phyloP scores from a whole-genome alignment of 1,140 invertebrate species.

The Apocrypta bakeri region DNA sequence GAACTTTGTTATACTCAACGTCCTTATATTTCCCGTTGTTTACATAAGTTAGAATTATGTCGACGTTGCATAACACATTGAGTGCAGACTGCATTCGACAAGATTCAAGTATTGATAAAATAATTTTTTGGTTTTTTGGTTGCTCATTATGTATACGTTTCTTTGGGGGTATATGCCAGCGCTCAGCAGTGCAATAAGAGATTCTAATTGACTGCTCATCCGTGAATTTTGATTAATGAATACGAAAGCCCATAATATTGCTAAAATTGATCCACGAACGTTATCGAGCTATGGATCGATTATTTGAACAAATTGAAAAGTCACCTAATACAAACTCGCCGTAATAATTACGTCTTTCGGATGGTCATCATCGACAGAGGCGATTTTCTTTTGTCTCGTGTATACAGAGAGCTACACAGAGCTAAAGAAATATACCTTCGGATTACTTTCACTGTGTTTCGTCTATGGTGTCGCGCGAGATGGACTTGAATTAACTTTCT shows the following conservation, averaged over 20 bases:
- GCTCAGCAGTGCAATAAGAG: no score
- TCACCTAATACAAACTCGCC: not conserved
- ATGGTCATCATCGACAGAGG: not conserved
- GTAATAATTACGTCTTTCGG: slow-evolving; percentile 20
- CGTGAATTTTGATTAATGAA: no score
- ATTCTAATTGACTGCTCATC: no score
- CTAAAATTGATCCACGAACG: no score
- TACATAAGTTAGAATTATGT: not conserved
- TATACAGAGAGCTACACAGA: not conserved
- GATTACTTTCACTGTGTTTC: slow-evolving; percentile 27
- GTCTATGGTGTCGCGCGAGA: slow-evolving; percentile 1
- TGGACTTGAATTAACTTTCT: not conserved
- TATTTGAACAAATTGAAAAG: slow-evolving; percentile 40
- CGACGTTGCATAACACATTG: not conserved
- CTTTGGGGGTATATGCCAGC: no score
- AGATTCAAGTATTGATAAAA: not conserved
- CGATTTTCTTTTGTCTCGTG: not conserved
- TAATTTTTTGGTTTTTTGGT: not conserved
- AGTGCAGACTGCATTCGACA: not conserved
- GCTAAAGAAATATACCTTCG: not conserved
- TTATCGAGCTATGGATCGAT: no score
- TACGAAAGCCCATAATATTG: no score
- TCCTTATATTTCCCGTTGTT: not conserved
- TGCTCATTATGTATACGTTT: no score
- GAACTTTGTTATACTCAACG: not conserved